Evolutionary conservation across 2,113 vertebrate species (phyloP), one percentile per base, ranked within the genome.

Genomic region (Alosa alosa): DNA sequence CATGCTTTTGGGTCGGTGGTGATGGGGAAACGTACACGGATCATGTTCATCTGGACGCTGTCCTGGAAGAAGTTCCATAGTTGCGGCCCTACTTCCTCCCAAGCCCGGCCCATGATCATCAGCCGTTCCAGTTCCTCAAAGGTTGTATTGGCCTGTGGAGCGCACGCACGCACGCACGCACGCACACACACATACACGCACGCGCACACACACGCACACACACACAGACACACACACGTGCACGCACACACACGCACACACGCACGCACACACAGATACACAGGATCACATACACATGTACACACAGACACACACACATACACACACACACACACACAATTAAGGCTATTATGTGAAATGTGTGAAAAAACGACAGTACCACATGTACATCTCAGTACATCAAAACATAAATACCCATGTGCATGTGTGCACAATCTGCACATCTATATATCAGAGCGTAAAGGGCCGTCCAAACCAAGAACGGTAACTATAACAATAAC

Each of bases 1-100:
- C 0, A 25, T 31, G n/a, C 25, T n/a, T 31, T 0, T 2, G 10
- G 31, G 5, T 13, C 0, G 25, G 13, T 68, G 20, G 45, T 2
- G 22, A 5, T 31, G 11, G 68, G n/a, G 36, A 36, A 41, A 0
- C 91, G 4, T 96, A 99, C 98, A 92, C 97, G 94, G 89, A 99
- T 96, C 94, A 98, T 96, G 87, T 96, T 96, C 96, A 99, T 99
- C 93, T 98, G 98, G 39, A 97, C 90, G 45, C 97, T 96, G 92
- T 83, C 93, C 78, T 98, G 94, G 88, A 99, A 96, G 92, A 99
- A 99, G 87, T 94, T 75, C 97, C 97, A 97, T 85, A 99, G 90
- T 90, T 99, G 98, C 87, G 98, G 96, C 64, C 96, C 96, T 81
- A 99, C 89, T 94, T 99, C 98, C 92, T 96, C 94, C 98, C 98